Conservation (phyloP, 2,113 vertebrate genomes). For the Stomatorhinus ivindoensis region DNA sequence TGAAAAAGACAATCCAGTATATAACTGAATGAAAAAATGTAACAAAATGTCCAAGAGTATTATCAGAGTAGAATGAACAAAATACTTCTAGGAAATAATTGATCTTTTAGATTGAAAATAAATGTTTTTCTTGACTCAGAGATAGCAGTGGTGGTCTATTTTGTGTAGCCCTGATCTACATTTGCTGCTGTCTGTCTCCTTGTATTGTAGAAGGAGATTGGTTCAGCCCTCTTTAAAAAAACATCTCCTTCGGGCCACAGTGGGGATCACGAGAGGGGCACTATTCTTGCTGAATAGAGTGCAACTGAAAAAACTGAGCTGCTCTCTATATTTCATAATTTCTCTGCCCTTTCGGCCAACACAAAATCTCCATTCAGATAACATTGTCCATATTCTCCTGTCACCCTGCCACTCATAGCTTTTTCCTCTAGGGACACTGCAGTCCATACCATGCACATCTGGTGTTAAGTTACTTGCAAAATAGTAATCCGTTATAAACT, state of each 20-base stretch:
- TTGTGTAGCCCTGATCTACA: background rate
- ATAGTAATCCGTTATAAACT: background rate
- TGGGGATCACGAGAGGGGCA: background rate
- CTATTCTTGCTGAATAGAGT: background rate
- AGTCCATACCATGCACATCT: background rate
- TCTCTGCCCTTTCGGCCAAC: background rate
- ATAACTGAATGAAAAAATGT: background rate
- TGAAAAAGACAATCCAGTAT: background rate
- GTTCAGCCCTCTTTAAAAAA: background rate
- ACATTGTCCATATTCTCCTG: background rate
- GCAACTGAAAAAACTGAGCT: background rate
- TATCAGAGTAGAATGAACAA: background rate
- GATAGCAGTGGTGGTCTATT: background rate
- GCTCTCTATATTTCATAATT: background rate
- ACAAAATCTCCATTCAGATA: background rate
- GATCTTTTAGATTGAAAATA: background rate
- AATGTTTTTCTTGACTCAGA: background rate
- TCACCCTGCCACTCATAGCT: background rate
- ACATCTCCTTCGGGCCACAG: background rate
- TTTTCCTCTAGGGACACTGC: background rate
- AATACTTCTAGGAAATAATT: background rate
- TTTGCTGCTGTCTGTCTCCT: background rate
- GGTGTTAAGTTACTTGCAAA: background rate
- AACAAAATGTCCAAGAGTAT: background rate
- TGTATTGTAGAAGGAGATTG: background rate